Conservation (phyloP, 1,140 invertebrate genomes). For the Brachionus plicatilis region DNA sequence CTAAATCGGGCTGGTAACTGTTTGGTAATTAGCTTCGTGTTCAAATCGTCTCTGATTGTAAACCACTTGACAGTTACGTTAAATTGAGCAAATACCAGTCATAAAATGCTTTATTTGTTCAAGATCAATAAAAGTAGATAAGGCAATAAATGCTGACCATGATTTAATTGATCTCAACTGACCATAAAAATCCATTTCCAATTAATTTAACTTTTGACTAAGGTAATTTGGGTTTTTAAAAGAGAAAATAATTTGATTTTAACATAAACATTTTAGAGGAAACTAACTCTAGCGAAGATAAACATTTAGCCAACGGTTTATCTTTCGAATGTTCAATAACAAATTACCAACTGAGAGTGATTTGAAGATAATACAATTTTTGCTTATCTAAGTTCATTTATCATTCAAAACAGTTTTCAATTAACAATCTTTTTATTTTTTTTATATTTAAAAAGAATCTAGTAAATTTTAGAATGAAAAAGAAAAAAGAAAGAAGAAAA, state of each 20-base stretch:
- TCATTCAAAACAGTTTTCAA: slow-evolving; percentile 17
- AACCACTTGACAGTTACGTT: slow-evolving; percentile 4
- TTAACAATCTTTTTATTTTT: neutral
- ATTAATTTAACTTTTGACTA: slow-evolving; percentile 5
- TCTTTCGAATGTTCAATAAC: slow-evolving; percentile 27
- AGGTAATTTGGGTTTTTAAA: slow-evolving; percentile 14
- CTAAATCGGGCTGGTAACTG: neutral
- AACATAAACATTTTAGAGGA: neutral
- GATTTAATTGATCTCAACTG: slow-evolving; percentile 23
- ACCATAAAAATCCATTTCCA: slow-evolving; percentile 27
- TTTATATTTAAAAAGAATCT: neutral
- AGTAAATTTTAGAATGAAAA: neutral
- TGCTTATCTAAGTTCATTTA: slow-evolving; percentile 18
- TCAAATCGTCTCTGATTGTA: neutral
- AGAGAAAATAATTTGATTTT: neutral
- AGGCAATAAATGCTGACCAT: slow-evolving; percentile 3
- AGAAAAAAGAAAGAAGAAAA: neutral
- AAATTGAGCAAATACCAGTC: neutral
- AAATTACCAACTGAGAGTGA: slow-evolving; percentile 20
- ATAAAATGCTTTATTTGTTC: neutral
- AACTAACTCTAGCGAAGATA: slow-evolving; percentile 5
- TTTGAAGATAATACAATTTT: neutral
- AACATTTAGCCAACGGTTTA: slow-evolving; percentile 2
- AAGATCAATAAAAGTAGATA: slow-evolving; percentile 22
- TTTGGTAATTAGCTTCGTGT: neutral